Percentiles rank a stretch among this genome's conserved stretches.
These are phyloP conservation scores for Asobara japonica DNA, from an alignment of 1,140 invertebrate genomes.

Conservation along the genomic window DNA sequence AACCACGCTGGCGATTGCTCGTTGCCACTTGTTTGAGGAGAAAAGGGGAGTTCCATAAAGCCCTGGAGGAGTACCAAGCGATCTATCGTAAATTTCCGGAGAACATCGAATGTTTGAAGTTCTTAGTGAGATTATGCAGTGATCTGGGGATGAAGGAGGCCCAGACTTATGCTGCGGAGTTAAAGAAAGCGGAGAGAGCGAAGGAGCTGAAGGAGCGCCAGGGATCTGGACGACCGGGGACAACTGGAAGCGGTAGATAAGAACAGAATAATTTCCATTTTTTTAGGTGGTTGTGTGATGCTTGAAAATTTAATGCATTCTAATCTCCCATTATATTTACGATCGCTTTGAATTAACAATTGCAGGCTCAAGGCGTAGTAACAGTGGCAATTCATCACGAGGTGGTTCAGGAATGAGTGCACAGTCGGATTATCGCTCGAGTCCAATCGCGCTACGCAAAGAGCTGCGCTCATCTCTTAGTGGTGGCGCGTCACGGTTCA, in stretches of 20 bases:
- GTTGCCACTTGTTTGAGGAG: constrained; percentile 85
- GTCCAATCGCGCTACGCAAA: constrained; percentile 46
- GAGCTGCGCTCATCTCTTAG: constrained; percentile 50
- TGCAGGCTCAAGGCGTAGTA: constrained; percentile 67
- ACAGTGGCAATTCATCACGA: constrained; percentile 70
- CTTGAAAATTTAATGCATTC: not conserved
- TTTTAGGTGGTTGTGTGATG: not conserved
- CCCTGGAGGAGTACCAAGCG: constrained; percentile 82
- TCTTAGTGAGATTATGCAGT: constrained; percentile 82
- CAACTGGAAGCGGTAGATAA: constrained; percentile 37
- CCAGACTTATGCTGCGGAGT: constrained; percentile 79
- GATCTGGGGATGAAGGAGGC: constrained; percentile 87
- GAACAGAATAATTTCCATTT: constrained; percentile 5
- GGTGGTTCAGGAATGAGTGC: constrained; percentile 68
- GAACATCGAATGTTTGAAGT: constrained; percentile 87
- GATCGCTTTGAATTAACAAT: not conserved
- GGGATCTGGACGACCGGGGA: constrained; percentile 70
- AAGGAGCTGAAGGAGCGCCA: constrained; percentile 75
- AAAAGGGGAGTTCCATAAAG: constrained; percentile 86
- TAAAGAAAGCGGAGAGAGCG: constrained; percentile 86
- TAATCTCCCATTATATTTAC: no score
- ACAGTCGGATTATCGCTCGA: constrained; percentile 62
- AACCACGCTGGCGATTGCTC: constrained; percentile 86
- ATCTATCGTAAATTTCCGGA: constrained; percentile 85
- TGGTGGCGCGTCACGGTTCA: constrained; percentile 39